Percentiles rank a stretch among this genome's conserved stretches.
Conservation (phyloP, 2,888 invertebrate species). For the Oscheius onirici region DNA sequence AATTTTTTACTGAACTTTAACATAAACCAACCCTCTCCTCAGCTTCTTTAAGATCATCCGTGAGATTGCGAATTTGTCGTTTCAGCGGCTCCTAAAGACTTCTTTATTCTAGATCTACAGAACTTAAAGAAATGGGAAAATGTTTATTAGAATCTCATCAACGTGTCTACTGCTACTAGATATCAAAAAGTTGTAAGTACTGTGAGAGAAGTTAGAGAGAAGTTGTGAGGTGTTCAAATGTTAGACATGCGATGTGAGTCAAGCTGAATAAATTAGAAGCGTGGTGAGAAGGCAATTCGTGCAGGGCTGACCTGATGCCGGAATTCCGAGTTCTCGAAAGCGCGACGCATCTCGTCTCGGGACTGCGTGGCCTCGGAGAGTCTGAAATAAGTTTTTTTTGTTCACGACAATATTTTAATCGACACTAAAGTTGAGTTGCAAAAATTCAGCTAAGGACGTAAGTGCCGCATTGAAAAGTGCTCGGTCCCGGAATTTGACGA, state of each 20-base stretch:
- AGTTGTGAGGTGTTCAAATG: not conserved
- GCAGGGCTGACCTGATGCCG: constrained; percentile 37
- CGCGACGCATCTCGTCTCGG: constrained; percentile 27
- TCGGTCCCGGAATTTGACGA: too few relatives aligned
- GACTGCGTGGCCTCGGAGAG: constrained; percentile 25
- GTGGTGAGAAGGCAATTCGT: constrained; percentile 22
- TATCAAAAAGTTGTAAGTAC: not conserved
- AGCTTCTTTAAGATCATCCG: constrained; percentile 46
- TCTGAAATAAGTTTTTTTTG: constrained; percentile 17
- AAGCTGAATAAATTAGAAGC: constrained; percentile 13
- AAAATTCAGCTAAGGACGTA: too few relatives aligned
- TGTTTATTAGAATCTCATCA: not conserved
- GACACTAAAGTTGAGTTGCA: too few relatives aligned
- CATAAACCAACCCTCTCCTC: constrained; percentile 35
- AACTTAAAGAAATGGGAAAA: not conserved
- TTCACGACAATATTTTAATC: too few relatives aligned
- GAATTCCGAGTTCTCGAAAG: constrained; percentile 29
- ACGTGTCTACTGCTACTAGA: not conserved
- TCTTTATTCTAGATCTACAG: not conserved
- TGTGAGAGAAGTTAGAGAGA: not conserved
- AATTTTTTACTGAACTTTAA: not conserved
- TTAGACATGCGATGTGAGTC: constrained; percentile 13
- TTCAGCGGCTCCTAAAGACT: constrained; percentile 47
- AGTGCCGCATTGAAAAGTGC: too few relatives aligned
- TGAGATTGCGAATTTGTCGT: constrained; percentile 42